Percentiles rank a stretch among this genome's conserved stretches.
phyloP scores from a whole-genome alignment of 2,888 invertebrate species.

The Caenorhabditis zanzibari region DNA sequence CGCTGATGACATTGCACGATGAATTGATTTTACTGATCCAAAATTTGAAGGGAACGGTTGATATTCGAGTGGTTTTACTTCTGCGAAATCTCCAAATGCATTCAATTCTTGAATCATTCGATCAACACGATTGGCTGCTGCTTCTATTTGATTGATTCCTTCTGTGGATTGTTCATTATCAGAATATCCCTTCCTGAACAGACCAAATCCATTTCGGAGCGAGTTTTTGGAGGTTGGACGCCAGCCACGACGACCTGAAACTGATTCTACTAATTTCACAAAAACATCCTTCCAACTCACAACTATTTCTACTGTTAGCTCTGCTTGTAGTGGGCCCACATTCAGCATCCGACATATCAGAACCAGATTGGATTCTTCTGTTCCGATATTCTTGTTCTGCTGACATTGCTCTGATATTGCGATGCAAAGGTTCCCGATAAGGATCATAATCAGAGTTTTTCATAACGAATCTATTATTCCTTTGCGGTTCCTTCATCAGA shows the following conservation, averaged over 20 bases:
- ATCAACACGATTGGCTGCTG: slow-evolving; percentile 80
- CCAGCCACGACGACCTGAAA: slow-evolving; percentile 65
- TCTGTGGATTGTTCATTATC: slow-evolving; percentile 54
- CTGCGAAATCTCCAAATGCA: slow-evolving; percentile 72
- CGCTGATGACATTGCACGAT: slow-evolving; percentile 76
- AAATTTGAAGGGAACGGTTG: slow-evolving; percentile 74
- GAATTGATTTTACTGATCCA: slow-evolving; percentile 67
- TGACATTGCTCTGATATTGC: slow-evolving; percentile 51
- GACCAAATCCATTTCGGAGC: slow-evolving; percentile 65
- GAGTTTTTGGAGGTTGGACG: slow-evolving; percentile 64
- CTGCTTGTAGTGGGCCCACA: slow-evolving; percentile 41
- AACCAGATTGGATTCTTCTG: slow-evolving; percentile 43
- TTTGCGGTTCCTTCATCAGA: slow-evolving; percentile 56
- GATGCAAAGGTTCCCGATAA: slow-evolving; percentile 60
- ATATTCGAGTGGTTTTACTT: slow-evolving; percentile 71
- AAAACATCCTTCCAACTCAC: slow-evolving; percentile 35
- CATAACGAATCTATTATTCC: slow-evolving; percentile 49
- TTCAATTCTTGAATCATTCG: slow-evolving; percentile 80
- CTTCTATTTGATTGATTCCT: slow-evolving; percentile 76
- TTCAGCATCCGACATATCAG: slow-evolving; percentile 50
- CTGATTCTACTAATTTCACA: too few species aligned
- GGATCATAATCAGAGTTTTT: slow-evolving; percentile 71
- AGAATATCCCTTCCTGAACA: slow-evolving; percentile 60
- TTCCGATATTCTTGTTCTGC: slow-evolving; percentile 52
- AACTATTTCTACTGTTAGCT: slow-evolving; percentile 52